Base-by-base conservation (phyloP, 2,113 vertebrate genomes). In the Pteronura brasiliensis region DNA sequence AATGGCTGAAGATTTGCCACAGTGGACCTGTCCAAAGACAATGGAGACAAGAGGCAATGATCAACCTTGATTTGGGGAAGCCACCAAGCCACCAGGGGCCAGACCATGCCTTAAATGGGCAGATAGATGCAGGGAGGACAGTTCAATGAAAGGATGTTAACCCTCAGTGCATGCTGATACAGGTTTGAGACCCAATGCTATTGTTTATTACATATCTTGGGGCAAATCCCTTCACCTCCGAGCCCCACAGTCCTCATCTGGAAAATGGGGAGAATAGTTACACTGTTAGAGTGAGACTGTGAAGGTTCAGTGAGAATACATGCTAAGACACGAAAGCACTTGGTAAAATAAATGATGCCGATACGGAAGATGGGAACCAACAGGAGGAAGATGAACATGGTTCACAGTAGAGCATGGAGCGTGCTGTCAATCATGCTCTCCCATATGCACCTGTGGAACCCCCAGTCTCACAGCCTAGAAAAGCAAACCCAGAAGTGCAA, bases 251-350 rank as follows among this genome's bases (percentile, higher is more conserved):
- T 83, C 42, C 21, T 79, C 44, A 20, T 79, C 29, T 17, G 44
- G 17, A 89, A 95, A 88, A 88, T 44, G 86, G 39, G 31, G 25
- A 74, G 31, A 88, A 79, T 7, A 55, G 55, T 63, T 57, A 49
- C 47, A 63, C 49, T 36, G 49, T 69, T 29, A 72, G 59, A 69
- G 7, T 34, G 9, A 34, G 31, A 52, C 2, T 4, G 4, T 34
- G 25, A 74, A 72, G 10, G 7, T 31, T 36, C 65, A 63, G 29
- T 79, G 29, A 85, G 47, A 49, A 47, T 71, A 42, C 12, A n/a
- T 4, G 15, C 39, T 55, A 61, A 57, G 42, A 27, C 5, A 80
- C 14, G 42, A 14, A 15, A 69, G 72, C 36, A 72, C 39, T 57
- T 89, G 29, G 39, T 47, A 77, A 67, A 92, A 74, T 44, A 80